These are phyloP conservation scores for Trissoscelio sp. DNA, from an alignment of 2,888 invertebrate genomes.

Conservation along the genomic window DNA sequence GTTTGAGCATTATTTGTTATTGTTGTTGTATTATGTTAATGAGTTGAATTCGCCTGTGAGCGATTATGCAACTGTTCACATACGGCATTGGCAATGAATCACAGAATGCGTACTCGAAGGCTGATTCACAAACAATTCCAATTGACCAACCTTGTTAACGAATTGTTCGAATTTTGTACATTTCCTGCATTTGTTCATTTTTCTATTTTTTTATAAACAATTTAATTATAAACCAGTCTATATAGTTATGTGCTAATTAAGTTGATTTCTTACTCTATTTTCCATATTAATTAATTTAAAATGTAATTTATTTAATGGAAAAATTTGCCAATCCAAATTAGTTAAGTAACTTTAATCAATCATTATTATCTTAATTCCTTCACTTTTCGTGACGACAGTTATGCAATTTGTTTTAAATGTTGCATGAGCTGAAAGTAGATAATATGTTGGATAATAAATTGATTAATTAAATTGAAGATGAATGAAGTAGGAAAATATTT, in stretches of 20 bases:
- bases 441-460: too few relatives aligned
- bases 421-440: neutral
- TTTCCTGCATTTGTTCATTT: too few relatives aligned
- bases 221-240: too few relatives aligned
- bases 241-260: too few relatives aligned
- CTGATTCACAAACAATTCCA: slow-evolving; percentile 33
- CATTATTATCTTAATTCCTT: neutral
- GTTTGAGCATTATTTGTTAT: slow-evolving; percentile 37
- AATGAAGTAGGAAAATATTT: too few relatives aligned
- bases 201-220: too few relatives aligned
- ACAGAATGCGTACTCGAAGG: slow-evolving; percentile 32
- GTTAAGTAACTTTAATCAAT: neutral
- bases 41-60: slow-evolving; percentile 27
- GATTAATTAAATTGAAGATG: too few relatives aligned
- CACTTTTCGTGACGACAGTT: neutral
- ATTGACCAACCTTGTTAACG: slow-evolving; percentile 40
- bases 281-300: too few relatives aligned
- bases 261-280: too few relatives aligned
- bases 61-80: slow-evolving; percentile 38
- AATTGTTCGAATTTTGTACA: too few relatives aligned
- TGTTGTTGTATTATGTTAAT: slow-evolving; percentile 53
- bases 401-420: neutral
- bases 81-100: slow-evolving; percentile 54
- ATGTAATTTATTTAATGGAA: neutral
- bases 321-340: neutral